phyloP scores from a whole-genome alignment of 1,140 invertebrate genomes.

The Oedothorax gibbosus region DNA sequence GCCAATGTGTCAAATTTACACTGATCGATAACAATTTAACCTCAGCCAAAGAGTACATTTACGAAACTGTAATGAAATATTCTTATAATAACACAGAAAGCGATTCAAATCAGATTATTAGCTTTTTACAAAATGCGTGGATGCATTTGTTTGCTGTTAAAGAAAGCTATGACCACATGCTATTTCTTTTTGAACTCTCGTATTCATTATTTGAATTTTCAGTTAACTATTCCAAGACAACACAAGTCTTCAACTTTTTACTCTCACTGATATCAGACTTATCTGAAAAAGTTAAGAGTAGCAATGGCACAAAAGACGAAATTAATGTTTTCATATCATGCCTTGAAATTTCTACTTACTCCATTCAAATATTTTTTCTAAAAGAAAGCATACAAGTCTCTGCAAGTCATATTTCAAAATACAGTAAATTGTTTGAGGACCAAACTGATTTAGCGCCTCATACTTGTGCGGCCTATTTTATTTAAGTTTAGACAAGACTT shows the following conservation, averaged over 20 bases:
- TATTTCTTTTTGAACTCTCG: conserved; percentile 1
- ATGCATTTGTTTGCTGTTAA: background rate
- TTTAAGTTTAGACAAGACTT: background rate
- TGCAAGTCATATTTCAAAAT: background rate
- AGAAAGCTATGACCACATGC: background rate
- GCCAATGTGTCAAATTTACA: background rate
- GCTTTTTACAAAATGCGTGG: conserved; percentile 6
- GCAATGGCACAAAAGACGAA: background rate
- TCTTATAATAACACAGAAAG: background rate
- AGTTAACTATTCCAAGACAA: background rate
- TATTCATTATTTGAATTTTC: conserved; percentile 16
- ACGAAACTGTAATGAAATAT: background rate
- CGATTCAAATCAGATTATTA: background rate
- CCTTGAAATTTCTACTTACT: background rate
- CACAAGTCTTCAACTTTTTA: background rate
- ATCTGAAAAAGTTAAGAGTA: background rate
- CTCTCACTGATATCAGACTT: background rate
- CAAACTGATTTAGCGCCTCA: background rate
- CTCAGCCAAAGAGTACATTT: background rate
- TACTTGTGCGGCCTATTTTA: conserved; percentile 16
- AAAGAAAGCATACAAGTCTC: background rate
- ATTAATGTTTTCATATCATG: background rate
- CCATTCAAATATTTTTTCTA: background rate
- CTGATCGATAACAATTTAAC: background rate
- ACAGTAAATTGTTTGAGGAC: background rate